Base-by-base conservation (phyloP, 2,888 invertebrate genomes). In the Entomobrya multifasciata region DNA sequence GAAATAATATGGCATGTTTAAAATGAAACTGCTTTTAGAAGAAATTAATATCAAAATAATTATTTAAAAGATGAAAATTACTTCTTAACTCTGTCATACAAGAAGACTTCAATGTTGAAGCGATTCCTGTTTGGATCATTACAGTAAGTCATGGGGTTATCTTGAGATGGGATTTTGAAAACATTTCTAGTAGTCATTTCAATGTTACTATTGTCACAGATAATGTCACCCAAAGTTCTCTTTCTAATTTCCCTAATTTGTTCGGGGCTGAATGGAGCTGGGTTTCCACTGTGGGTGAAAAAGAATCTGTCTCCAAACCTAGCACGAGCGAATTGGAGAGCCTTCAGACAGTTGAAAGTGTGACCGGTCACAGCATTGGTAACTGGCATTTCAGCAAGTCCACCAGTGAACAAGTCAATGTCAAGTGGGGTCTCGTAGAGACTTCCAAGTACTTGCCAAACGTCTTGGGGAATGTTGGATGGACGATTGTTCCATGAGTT, bases 401-500 rank as follows among this genome's bases (percentile, higher is more conserved):
- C 97, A 49, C 96, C 98, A 5, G 96, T 94, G 91, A 98, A 94
- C n/a, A 98, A 93, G 92, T 98, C 98, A 27, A 98, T 94, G 91
- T 98, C 97, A 27, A 78, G 76, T 15, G 91, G 91, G 17, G 88
- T 89, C 60, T 87, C 88, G 79, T 91, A 91, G 15, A 91, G 47
- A 27, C 83, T 87, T 57, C 74, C 88, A n/a, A 90, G 78, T 49
- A 89, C 88, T 70, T 88, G 78, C 91, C 91, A 90, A 17, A 89
- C 89, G 13, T 90, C 89, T 17, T 89, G 86, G 4, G 90, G 88
- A 52, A 91, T 90, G 80, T 90, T 89, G 49, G 87, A 74, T 30
- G 90, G 90, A 20, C 86, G 49, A 25, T 79, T 76, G 20, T 57
- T 25, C 90, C 90, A 91, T 30, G 87, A 86, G 57, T 88, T 90